phyloP scores from a whole-genome alignment of 1,140 invertebrate species.

The Cotesia vestalis region DNA sequence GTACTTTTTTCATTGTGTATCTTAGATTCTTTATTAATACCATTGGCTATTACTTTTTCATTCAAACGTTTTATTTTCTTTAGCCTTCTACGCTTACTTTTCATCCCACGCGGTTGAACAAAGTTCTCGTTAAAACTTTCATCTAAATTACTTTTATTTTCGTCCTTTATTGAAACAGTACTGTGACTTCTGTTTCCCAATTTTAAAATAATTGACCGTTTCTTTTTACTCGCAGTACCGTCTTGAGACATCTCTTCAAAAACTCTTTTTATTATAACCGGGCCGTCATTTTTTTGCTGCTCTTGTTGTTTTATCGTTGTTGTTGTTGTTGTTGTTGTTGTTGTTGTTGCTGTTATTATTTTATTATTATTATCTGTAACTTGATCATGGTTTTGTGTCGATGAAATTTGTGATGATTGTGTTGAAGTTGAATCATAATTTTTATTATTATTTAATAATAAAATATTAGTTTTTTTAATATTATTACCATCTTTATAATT shows the following conservation, averaged over 20 bases:
- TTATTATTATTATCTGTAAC: background rate
- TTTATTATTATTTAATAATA: background rate
- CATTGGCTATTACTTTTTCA: slow-evolving; percentile 5
- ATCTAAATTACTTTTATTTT: slow-evolving; percentile 4
- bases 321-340: background rate
- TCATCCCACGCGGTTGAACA: slow-evolving; percentile 5
- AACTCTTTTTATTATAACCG: slow-evolving; percentile 30
- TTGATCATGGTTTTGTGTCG: slow-evolving; percentile 18
- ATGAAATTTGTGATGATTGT: slow-evolving; percentile 24
- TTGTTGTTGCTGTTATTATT: background rate
- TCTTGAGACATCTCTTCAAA: slow-evolving; percentile 31
- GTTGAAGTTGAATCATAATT: slow-evolving; percentile 4
- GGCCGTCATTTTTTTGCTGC: slow-evolving; percentile 15
- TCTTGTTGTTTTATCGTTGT: slow-evolving; percentile 1
- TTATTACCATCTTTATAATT: background rate
- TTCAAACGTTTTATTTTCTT: background rate
- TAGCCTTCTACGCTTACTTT: slow-evolving; percentile 11
- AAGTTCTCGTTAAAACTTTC: slow-evolving; percentile 5
- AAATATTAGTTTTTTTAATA: background rate
- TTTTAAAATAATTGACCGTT: slow-evolving; percentile 32
- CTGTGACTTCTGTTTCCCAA: slow-evolving; percentile 22
- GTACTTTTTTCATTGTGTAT: background rate
- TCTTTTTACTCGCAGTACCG: slow-evolving; percentile 22
- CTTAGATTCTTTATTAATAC: slow-evolving; percentile 1
- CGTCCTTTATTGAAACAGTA: background rate